Conservation (phyloP, 1,140 invertebrate species). For the Diorhabda sublineata region DNA sequence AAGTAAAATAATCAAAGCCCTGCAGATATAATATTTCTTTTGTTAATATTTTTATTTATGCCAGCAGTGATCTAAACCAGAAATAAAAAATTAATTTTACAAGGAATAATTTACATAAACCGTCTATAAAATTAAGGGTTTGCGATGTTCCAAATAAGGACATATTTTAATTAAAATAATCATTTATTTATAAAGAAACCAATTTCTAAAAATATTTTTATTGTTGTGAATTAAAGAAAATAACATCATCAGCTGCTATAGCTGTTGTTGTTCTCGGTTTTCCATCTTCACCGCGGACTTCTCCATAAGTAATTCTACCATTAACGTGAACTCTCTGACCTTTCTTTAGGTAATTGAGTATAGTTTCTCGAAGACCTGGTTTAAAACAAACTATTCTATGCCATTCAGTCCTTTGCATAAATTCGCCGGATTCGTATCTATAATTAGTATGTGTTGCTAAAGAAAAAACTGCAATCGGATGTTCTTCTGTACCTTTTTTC, state of each 20-base stretch:
- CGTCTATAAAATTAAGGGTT: too few relatives aligned
- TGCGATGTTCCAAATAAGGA: too few relatives aligned
- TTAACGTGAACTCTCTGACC: conserved; percentile 80
- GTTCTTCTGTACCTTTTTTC: conserved; percentile 71
- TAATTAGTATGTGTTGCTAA: conserved; percentile 86
- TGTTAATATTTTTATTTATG: too few relatives aligned
- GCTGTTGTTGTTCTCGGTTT: conserved; percentile 65
- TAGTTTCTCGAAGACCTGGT: conserved; percentile 71
- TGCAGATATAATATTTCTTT: too few relatives aligned
- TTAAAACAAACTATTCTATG: conserved; percentile 86
- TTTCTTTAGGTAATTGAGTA: conserved; percentile 77
- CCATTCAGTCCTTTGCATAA: conserved; percentile 85
- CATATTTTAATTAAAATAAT: too few relatives aligned
- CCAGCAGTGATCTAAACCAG: too few relatives aligned
- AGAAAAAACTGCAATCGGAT: conserved; percentile 86
- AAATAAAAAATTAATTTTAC: too few relatives aligned
- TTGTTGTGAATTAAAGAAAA: conserved; percentile 61
- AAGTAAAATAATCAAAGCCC: too few relatives aligned
- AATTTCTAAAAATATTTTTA: conserved; percentile 1
- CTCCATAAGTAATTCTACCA: conserved; percentile 80
- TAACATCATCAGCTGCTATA: conserved; percentile 82
- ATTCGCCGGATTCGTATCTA: conserved; percentile 70
- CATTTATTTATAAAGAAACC: too few relatives aligned
- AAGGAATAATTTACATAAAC: too few relatives aligned
- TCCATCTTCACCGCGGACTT: conserved; percentile 77